A percentile compares a stretch with the other conserved stretches of the same genome.
These are phyloP conservation scores for Carlito syrichta DNA, from an alignment of 2,113 vertebrate genomes.

Conservation along the genomic window DNA sequence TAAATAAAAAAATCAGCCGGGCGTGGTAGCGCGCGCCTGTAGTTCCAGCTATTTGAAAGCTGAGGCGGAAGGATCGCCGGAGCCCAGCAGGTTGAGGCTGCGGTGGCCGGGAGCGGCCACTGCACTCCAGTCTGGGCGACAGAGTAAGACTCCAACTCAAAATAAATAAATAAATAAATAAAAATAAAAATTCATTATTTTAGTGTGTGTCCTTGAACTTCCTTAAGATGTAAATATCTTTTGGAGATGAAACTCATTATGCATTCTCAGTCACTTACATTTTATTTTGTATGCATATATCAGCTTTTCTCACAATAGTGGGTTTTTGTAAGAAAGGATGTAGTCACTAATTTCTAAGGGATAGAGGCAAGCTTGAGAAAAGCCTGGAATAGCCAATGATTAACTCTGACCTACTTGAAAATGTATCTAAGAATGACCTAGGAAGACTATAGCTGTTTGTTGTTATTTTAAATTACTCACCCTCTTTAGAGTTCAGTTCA, in stretches of 20 bases:
- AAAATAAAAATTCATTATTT: slow-evolving; percentile 22
- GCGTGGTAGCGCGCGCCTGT: too few species aligned
- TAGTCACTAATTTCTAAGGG: neutral
- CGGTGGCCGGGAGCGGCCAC: too few species aligned
- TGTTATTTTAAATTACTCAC: slow-evolving; percentile 20
- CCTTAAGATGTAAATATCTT: neutral
- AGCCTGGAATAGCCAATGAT: neutral
- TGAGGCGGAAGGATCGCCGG: too few species aligned
- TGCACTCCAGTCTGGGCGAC: too few species aligned
- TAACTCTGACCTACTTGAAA: neutral
- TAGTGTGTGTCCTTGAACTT: neutral
- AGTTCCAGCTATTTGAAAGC: too few species aligned
- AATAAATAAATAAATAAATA: too few species aligned
- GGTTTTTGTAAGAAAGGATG: neutral
- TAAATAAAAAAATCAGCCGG: too few species aligned
- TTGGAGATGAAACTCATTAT: neutral
- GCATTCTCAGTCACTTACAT: neutral
- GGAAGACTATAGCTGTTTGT: neutral
- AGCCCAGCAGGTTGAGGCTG: too few species aligned
- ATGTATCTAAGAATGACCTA: neutral
- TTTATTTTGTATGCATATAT: neutral
- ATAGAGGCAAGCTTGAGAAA: neutral
- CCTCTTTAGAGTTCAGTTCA: slow-evolving; percentile 21
- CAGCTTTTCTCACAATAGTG: neutral
- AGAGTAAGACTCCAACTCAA: too few species aligned